phyloP scores from a whole-genome alignment of 2,888 invertebrate genomes.

The Napeogenes inachia region DNA sequence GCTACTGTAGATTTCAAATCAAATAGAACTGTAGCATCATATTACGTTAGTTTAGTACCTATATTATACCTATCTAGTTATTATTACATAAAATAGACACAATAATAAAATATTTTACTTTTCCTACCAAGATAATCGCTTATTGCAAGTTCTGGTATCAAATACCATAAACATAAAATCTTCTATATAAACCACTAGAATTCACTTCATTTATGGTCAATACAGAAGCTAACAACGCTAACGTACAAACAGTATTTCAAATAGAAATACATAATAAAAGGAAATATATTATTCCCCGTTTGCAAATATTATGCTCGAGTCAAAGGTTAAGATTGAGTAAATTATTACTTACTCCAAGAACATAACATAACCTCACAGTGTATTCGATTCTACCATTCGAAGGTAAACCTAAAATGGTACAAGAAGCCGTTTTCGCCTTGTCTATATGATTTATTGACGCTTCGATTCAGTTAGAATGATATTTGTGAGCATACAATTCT shows the following conservation, averaged over 20 bases:
- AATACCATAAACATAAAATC: neutral
- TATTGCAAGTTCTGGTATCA: neutral
- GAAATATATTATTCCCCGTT: neutral
- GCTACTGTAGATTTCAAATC: too few species aligned
- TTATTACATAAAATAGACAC: too few species aligned
- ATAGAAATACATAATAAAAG: slow-evolving; percentile 4
- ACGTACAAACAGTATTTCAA: slow-evolving; percentile 1
- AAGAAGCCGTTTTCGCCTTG: slow-evolving; percentile 5
- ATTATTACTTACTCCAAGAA: slow-evolving; percentile 2
- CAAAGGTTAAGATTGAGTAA: slow-evolving; percentile 6
- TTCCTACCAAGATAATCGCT: neutral
- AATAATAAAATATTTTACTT: neutral
- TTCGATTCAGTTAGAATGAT: slow-evolving; percentile 19
- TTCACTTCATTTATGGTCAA: neutral
- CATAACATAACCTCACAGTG: neutral
- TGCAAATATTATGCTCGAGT: neutral
- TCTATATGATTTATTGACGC: slow-evolving; percentile 5
- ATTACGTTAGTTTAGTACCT: too few species aligned
- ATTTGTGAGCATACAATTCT: slow-evolving; percentile 26
- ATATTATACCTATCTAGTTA: too few species aligned
- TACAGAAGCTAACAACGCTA: too few species aligned
- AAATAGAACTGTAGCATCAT: too few species aligned
- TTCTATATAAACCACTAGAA: neutral
- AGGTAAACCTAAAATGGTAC: slow-evolving; percentile 3
- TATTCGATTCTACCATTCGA: neutral